Percentiles rank a stretch among this genome's conserved stretches.
Conservation (phyloP, 1,140 invertebrate genomes). For the Drosophila orosa region DNA sequence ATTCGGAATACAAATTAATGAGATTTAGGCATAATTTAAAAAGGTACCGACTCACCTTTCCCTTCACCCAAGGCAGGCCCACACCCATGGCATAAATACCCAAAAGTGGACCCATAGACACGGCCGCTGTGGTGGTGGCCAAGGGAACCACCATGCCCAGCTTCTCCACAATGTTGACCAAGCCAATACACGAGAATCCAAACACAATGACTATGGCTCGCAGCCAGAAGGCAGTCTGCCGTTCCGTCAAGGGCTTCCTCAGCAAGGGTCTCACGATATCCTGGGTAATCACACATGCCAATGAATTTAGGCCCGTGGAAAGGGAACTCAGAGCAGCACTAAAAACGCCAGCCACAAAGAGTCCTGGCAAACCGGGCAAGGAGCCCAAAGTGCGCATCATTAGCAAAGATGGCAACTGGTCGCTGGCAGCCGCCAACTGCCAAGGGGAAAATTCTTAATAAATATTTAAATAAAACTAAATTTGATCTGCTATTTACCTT, state of each 20-base stretch:
- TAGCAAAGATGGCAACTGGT: constrained; percentile 89
- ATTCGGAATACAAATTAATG: constrained; percentile 8
- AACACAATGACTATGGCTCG: constrained; percentile 89
- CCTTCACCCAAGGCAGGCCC: constrained; percentile 93
- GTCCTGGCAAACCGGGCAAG: constrained; percentile 90
- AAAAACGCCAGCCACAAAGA: constrained; percentile 94
- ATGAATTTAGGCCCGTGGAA: constrained; percentile 95
- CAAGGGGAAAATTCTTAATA: not conserved
- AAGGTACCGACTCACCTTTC: constrained; percentile 85
- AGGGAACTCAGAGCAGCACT: constrained; percentile 95
- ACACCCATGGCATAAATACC: constrained; percentile 93
- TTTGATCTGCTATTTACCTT: constrained; percentile 74
- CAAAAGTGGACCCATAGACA: constrained; percentile 91
- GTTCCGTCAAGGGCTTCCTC: constrained; percentile 87
- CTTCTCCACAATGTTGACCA: constrained; percentile 90
- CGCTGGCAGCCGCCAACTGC: constrained; percentile 88
- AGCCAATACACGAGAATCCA: constrained; percentile 87
- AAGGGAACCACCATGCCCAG: constrained; percentile 90
- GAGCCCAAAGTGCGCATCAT: constrained; percentile 92
- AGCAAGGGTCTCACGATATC: constrained; percentile 89
- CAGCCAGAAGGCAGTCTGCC: constrained; percentile 87
- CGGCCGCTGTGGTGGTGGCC: constrained; percentile 88
- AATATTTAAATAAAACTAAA: constrained; percentile 39
- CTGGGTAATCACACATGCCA: constrained; percentile 95
- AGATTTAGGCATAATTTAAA: not conserved